Percentiles rank a stretch among this genome's conserved stretches.
Conservation (phyloP, 2,888 invertebrate species). For the Pyrrhia umbra region DNA sequence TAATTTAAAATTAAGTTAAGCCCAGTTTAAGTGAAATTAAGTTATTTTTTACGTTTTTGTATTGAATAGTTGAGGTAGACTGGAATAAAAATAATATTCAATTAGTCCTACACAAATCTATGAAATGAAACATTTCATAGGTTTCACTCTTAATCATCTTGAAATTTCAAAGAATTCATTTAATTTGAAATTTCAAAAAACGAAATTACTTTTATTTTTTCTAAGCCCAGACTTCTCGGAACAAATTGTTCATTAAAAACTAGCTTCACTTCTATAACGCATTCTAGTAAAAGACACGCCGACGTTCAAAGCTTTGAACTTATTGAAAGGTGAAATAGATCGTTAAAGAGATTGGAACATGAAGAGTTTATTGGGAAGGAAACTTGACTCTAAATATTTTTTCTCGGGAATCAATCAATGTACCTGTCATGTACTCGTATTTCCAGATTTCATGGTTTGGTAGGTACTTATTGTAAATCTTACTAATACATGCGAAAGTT, state of each 20-base stretch:
- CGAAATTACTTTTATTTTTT: no score
- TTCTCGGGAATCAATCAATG: conserved; percentile 15
- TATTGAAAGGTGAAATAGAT: conserved; percentile 63
- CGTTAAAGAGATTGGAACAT: conserved; percentile 28
- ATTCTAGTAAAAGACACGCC: conserved; percentile 59
- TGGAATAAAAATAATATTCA: no score
- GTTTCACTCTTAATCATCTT: not conserved
- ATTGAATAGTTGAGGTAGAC: no score
- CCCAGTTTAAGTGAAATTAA: no score
- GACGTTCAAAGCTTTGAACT: conserved; percentile 61
- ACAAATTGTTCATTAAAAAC: conserved; percentile 50
- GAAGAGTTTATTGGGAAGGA: conserved; percentile 28
- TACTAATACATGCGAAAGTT: no score
- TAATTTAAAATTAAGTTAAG: not conserved
- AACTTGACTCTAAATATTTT: conserved; percentile 24
- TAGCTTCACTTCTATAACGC: conserved; percentile 60
- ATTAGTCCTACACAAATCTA: no score
- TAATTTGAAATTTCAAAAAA: conserved; percentile 22
- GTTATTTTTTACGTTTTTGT: no score
- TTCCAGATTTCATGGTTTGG: no score
- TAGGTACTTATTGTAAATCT: no score
- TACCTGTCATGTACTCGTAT: conserved; percentile 2
- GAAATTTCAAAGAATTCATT: conserved; percentile 14
- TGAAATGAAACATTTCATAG: not conserved
- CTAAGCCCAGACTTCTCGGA: not conserved